phyloP scores from a whole-genome alignment of 2,113 vertebrate genomes.

The Columba janthina region DNA sequence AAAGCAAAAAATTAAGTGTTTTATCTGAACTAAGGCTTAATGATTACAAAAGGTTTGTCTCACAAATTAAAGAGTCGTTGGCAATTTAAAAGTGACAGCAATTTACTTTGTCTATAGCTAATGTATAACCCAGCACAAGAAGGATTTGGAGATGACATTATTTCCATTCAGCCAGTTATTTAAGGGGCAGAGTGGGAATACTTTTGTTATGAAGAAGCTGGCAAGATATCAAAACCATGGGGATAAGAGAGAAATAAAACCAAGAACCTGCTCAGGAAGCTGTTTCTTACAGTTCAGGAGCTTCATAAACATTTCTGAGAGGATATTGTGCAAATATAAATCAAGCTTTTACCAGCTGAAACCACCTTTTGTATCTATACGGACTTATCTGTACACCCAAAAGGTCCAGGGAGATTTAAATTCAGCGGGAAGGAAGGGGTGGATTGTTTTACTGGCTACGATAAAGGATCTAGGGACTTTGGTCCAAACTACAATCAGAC shows the following conservation, averaged over 20 bases:
- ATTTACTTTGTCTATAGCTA: not conserved
- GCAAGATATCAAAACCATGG: not conserved
- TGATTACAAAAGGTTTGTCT: not conserved
- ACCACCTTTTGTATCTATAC: not conserved
- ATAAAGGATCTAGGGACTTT: constrained; percentile 6
- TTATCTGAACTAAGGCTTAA: not conserved
- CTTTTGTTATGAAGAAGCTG: not conserved
- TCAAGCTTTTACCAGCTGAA: not conserved
- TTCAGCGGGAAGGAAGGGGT: not conserved
- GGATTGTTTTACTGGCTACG: constrained; percentile 14
- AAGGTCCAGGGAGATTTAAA: not conserved
- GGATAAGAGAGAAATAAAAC: not conserved
- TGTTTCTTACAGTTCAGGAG: not conserved
- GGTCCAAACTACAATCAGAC: constrained; percentile 15
- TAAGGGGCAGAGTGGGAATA: not conserved
- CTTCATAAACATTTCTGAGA: not conserved
- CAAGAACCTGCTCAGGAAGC: not conserved
- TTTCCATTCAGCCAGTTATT: not conserved
- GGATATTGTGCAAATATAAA: not conserved
- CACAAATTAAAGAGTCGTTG: not conserved
- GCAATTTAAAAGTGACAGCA: not conserved
- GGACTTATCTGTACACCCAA: not conserved
- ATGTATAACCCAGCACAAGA: not conserved
- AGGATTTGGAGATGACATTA: not conserved
- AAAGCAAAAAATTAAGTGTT: not conserved